Percentiles rank a stretch among this genome's conserved stretches.
Evolutionary conservation across 2,113 vertebrate species (phyloP).

Genomic region (Chlorodrepanis virens): DNA sequence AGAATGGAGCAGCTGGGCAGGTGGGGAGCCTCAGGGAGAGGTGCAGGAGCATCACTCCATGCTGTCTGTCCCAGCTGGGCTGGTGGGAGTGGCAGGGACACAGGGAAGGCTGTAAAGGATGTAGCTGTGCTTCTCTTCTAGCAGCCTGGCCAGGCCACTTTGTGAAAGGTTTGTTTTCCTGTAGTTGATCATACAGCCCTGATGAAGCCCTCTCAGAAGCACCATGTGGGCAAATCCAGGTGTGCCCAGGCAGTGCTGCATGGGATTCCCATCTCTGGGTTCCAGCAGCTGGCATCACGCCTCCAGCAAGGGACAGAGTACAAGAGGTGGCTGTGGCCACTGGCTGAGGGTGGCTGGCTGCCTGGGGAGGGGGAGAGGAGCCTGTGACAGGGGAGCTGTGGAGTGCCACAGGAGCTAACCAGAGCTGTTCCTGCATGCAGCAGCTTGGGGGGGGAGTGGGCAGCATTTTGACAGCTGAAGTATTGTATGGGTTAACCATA

Average conservation of each 20-base stretch:
- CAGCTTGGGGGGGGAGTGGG: not conserved
- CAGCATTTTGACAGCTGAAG: not conserved
- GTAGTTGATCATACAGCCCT: not conserved
- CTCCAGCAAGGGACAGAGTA: rapidly evolving
- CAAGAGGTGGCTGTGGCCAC: rapidly evolving
- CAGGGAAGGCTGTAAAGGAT: not conserved
- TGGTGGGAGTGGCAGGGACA: rapidly evolving
- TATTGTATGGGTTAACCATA: not conserved
- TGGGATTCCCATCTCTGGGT: not conserved
- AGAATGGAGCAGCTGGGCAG: not conserved
- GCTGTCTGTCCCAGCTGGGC: rapidly evolving
- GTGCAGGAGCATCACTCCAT: not conserved
- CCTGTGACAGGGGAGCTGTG: not conserved
- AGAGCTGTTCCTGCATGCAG: rapidly evolving
- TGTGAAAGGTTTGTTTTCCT: rapidly evolving
- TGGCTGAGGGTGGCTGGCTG: not conserved
- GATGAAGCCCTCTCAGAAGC: not conserved
- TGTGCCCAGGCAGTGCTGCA: rapidly evolving
- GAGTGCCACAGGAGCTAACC: not conserved
- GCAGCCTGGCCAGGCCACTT: not conserved
- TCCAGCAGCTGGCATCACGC: not conserved
- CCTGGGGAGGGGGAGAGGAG: not conserved
- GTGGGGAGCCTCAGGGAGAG: not conserved
- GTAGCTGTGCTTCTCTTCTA: not conserved
- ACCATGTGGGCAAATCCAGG: not conserved